Base-by-base conservation (phyloP, 2,797 vertebrate genomes). In the Macropodus opercularis region DNA sequence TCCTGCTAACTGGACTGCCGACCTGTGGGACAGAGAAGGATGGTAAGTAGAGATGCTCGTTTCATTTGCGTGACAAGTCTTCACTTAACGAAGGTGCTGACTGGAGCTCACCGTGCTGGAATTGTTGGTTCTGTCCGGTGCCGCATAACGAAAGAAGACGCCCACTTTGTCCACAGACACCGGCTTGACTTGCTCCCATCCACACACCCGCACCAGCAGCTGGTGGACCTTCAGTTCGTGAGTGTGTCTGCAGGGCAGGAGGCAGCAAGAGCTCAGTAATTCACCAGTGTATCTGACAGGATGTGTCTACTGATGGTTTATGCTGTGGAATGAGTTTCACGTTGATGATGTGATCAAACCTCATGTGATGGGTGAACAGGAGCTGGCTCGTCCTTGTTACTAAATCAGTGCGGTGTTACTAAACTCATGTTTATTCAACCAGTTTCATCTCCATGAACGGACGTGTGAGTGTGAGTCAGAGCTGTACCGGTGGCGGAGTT, bases 121-220 rank as follows among this genome's bases (percentile, higher is more conserved):
- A 0, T 95, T 95, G 8, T 92, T 94, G 85, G 95, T 97, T 75
- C 95, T 94, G 84, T 99, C 97, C 0, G 97, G 94, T 6, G 95
- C 95, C 5, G 98, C 98, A 0, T 98, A 98, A 26, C 98, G 94
- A 83, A 99, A 99, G 83, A 95, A 99, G 0, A 95, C 94, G 0
- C 98, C 98, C 0, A 99, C 97, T 91, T 98, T 99, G 88, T 99
- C 98, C 36, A 99, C 97, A 0, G 97, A 99, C 47, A 99, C 98
- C 0, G 98, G 96, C 66, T 96, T 98, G 34, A 98, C 94, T 73
- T 95, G 96, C 69, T 99, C 98, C 98, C 97, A 99, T 62, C 98
- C 98, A 8, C 91, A 96, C 0, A 99, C 96, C 51, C 95, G 92
- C n/a, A 99, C 95, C 83, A 98, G 92, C 72, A 99, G 59, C 71